Percentiles rank a stretch among this genome's conserved stretches.
Conservation (phyloP, 2,113 vertebrate genomes). For the Phylloscopus whistleri region DNA sequence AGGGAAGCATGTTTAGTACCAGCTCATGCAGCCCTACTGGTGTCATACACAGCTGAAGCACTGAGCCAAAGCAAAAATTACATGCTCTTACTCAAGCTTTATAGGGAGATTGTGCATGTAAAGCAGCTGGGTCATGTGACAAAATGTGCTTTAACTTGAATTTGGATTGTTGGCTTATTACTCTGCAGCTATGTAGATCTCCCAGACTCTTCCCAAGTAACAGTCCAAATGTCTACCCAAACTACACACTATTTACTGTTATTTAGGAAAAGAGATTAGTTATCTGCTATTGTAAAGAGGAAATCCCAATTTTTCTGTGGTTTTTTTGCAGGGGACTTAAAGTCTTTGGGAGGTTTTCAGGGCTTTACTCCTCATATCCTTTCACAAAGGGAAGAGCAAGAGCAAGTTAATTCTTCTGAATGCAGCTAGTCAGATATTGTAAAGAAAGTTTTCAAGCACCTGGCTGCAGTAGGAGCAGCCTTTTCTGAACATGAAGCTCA, state of each 20-base stretch:
- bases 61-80: not conserved
- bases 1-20: fast-evolving
- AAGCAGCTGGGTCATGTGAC: not conserved
- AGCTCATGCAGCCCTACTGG: not conserved
- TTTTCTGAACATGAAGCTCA: not conserved
- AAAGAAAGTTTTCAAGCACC: not conserved
- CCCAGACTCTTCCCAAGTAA: not conserved
- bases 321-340: too few species aligned
- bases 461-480: not conserved
- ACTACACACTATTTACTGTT: not conserved
- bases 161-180: not conserved
- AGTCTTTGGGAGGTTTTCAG: not conserved
- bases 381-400: not conserved
- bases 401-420: not conserved
- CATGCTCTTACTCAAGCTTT: not conserved
- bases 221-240: not conserved
- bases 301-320: not conserved
- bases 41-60: not conserved
- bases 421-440: not conserved
- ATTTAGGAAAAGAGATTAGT: not conserved
- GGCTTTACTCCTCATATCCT: not conserved
- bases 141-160: not conserved
- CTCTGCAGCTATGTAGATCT: not conserved
- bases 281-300: not conserved
- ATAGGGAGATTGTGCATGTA: not conserved